Conservation (phyloP, 2,888 invertebrate species). For the Thymelicus sylvestris region DNA sequence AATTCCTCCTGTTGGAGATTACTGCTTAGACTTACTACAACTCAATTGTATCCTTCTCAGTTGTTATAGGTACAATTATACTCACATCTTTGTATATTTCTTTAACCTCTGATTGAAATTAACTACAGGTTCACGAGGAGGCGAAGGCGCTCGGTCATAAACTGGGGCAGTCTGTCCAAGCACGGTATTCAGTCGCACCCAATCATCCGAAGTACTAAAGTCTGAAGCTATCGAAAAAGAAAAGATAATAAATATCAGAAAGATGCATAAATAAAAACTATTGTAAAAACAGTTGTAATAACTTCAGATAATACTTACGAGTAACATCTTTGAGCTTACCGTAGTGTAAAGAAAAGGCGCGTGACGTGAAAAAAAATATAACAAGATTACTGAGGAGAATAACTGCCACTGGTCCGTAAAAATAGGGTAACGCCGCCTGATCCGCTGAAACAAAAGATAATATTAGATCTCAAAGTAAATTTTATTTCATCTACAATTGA, state of each 20-base stretch:
- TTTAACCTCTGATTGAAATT: slow-evolving; percentile 71
- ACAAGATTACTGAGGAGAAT: slow-evolving; percentile 81
- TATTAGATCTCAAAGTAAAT: slow-evolving; percentile 12
- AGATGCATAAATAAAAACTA: neutral
- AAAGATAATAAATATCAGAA: slow-evolving; percentile 35
- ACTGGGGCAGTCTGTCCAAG: slow-evolving; percentile 63
- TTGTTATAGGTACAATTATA: slow-evolving; percentile 33
- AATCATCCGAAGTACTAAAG: slow-evolving; percentile 75
- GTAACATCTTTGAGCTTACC: slow-evolving; percentile 79
- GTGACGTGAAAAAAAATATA: slow-evolving; percentile 83
- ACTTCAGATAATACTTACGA: slow-evolving; percentile 60
- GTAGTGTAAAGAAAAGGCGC: slow-evolving; percentile 78
- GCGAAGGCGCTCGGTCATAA: slow-evolving; percentile 55
- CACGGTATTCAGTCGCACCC: slow-evolving; percentile 71
- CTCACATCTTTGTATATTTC: slow-evolving; percentile 79
- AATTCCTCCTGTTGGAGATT: too few relatives aligned
- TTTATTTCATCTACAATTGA: neutral
- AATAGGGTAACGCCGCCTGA: slow-evolving; percentile 84
- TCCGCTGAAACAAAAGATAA: slow-evolving; percentile 73
- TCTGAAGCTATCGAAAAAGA: slow-evolving; percentile 63
- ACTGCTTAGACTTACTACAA: too few relatives aligned
- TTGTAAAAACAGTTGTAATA: neutral
- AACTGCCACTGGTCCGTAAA: slow-evolving; percentile 85
- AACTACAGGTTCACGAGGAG: slow-evolving; percentile 56
- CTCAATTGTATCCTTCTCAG: too few relatives aligned